These are phyloP conservation scores for Lordiphosa stackelbergi DNA, from an alignment of 1,140 invertebrate genomes.

Conservation along the genomic window DNA sequence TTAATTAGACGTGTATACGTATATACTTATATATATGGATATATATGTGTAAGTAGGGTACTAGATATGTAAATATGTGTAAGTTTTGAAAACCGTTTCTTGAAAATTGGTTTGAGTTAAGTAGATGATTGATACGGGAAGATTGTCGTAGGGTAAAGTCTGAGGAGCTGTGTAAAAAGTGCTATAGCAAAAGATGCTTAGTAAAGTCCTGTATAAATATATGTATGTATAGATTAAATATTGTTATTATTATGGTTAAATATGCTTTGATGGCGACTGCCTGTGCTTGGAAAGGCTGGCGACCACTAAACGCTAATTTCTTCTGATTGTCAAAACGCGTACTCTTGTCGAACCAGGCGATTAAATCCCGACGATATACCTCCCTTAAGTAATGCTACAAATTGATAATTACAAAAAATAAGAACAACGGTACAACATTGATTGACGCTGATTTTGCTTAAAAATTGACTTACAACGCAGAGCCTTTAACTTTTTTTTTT, in stretches of 20 bases:
- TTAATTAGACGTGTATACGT: neutral
- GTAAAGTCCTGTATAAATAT: slow-evolving; percentile 65
- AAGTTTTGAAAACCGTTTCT: slow-evolving; percentile 68
- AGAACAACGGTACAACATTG: neutral
- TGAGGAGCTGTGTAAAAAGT: slow-evolving; percentile 51
- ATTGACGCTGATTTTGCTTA: slow-evolving; percentile 26
- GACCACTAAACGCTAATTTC: slow-evolving; percentile 69
- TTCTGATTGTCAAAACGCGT: slow-evolving; percentile 77
- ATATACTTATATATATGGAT: slow-evolving; percentile 11
- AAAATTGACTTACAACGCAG: neutral
- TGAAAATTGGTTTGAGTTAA: slow-evolving; percentile 58
- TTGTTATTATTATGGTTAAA: neutral
- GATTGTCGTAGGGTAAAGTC: slow-evolving; percentile 64
- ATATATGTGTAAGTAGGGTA: slow-evolving; percentile 6
- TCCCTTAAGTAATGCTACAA: slow-evolving; percentile 1
- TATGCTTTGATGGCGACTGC: slow-evolving; percentile 20
- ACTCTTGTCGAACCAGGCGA: slow-evolving; percentile 69
- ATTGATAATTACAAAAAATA: no score
- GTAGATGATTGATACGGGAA: slow-evolving; percentile 57
- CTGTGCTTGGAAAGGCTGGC: slow-evolving; percentile 30
- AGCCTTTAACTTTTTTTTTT: no score
- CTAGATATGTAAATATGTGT: no score
- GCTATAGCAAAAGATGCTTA: slow-evolving; percentile 54
- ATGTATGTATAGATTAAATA: slow-evolving; percentile 27
- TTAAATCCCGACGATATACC: slow-evolving; percentile 45